Evolutionary conservation across 2,888 invertebrate genomes (phyloP).

Genomic region (Scaeva pyrastri): DNA sequence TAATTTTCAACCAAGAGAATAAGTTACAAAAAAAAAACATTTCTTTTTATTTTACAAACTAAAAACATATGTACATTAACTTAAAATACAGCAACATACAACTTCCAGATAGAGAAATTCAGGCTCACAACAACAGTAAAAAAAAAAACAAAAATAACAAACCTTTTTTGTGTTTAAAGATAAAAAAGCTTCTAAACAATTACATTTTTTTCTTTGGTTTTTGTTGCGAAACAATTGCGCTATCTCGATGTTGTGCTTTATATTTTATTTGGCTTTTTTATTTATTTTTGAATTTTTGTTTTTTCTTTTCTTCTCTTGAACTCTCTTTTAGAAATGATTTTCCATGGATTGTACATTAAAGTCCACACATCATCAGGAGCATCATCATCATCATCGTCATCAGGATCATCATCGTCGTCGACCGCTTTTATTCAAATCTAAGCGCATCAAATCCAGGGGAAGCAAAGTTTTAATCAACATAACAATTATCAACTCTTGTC

Average conservation of each 20-base stretch:
- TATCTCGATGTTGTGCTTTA: slow-evolving; percentile 74
- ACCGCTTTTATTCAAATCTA: slow-evolving; percentile 70
- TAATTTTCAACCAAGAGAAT: neutral
- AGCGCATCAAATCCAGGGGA: slow-evolving; percentile 52
- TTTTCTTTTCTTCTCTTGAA: slow-evolving; percentile 63
- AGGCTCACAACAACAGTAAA: slow-evolving; percentile 46
- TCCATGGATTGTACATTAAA: slow-evolving; percentile 74
- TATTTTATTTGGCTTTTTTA: slow-evolving; percentile 76
- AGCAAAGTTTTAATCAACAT: slow-evolving; percentile 66
- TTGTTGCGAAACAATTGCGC: slow-evolving; percentile 70
- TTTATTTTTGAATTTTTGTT: slow-evolving; percentile 76
- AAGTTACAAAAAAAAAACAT: slow-evolving; percentile 1
- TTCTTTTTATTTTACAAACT: slow-evolving; percentile 1
- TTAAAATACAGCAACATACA: slow-evolving; percentile 35
- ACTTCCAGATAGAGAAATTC: slow-evolving; percentile 29
- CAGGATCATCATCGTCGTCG: slow-evolving; percentile 50
- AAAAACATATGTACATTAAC: slow-evolving; percentile 9
- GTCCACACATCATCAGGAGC: slow-evolving; percentile 54
- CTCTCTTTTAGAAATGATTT: slow-evolving; percentile 76
- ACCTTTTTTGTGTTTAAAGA: neutral
- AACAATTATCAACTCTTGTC: slow-evolving; percentile 49
- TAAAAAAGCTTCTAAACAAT: slow-evolving; percentile 45
- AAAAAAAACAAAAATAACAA: neutral
- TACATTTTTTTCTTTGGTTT: slow-evolving; percentile 42
- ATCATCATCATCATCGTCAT: slow-evolving; percentile 1